phyloP scores from a whole-genome alignment of 1,140 invertebrate genomes.

The Ptiloglossa arizonensis region DNA sequence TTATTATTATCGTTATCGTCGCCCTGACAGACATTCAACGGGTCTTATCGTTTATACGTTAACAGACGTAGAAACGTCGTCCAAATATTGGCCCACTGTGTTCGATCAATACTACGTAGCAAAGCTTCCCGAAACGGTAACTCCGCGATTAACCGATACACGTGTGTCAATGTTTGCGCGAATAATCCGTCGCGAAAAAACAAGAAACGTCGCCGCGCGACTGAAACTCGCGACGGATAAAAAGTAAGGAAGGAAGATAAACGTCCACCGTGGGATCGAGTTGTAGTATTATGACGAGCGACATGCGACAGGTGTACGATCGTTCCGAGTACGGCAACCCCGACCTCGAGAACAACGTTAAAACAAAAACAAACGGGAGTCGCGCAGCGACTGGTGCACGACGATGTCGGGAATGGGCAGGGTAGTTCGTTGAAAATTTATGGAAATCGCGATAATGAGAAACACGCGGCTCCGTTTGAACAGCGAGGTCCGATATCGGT shows the following conservation, averaged over 20 bases:
- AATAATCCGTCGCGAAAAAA: background rate
- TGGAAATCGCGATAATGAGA: constrained; percentile 35
- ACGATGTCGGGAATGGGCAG: background rate
- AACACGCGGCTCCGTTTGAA: background rate
- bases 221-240: background rate
- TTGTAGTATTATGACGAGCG: background rate
- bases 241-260: too few relatives aligned
- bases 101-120: too few relatives aligned
- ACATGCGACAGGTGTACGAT: background rate
- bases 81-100: too few relatives aligned
- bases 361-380: background rate
- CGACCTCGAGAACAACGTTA: background rate
- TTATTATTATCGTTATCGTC: background rate
- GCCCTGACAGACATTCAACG: too few relatives aligned
- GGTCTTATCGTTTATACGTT: too few relatives aligned
- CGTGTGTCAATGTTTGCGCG: background rate
- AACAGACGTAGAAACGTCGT: background rate
- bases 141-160: too few relatives aligned
- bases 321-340: background rate
- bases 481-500: background rate
- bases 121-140: too few relatives aligned
- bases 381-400: background rate
- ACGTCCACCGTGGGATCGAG: too few relatives aligned
- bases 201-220: background rate
- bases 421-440: constrained; percentile 9